Evolutionary conservation across 2,797 vertebrate genomes (phyloP), one percentile per base, ranked within the genome.

Genomic region (Phrynocephalus forsythii): DNA sequence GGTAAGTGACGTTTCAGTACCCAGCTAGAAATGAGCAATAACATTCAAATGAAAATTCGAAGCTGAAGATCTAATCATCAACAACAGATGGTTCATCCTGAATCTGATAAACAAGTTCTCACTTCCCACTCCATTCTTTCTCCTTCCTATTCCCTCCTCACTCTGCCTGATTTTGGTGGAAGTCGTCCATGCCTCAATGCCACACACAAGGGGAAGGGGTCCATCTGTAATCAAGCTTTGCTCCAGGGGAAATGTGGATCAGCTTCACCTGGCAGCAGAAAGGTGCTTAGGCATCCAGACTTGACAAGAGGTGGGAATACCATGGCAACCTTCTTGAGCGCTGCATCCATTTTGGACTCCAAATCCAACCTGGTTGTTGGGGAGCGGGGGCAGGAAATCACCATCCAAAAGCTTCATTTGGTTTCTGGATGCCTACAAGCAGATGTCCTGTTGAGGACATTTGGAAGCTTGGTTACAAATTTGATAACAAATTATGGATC

Each of bases 41-140:
- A 96, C 94, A 95, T 97, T 96, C 95, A 95, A 96, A 96, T 66
- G 94, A 96, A 96, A 96, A 96, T 96, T 96, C 95, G 94, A 96
- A 97, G 93, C 93, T 94, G 94, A 96, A 95, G 94, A 96, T 96
- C 93, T 96, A 95, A 96, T 97, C 95, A 96, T 97, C 96, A 97
- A 95, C 94, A 97, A 95, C 96, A 97, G 96, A 97, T 97, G 96
- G 94, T 94, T 96, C 94, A 94, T 94, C 93, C 94, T 94, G 86
- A 95, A 93, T 96, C 93, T 77, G 90, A 96, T 95, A 96, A 97
- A 96, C 95, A 96, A 94, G 91, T 95, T 95, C 91, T 83, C 91
- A 89, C 91, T 88, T 87, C 88, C 85, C 20, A 77, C 22, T 67
- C 30, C 68, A 0, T 1, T 52, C 83, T 85, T 86, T 56, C 83